A percentile compares a stretch with the other conserved stretches of the same genome.
These are phyloP conservation scores for Orbicella faveolata DNA, from an alignment of 64 coral and sea anemone species.

Conservation along the genomic window DNA sequence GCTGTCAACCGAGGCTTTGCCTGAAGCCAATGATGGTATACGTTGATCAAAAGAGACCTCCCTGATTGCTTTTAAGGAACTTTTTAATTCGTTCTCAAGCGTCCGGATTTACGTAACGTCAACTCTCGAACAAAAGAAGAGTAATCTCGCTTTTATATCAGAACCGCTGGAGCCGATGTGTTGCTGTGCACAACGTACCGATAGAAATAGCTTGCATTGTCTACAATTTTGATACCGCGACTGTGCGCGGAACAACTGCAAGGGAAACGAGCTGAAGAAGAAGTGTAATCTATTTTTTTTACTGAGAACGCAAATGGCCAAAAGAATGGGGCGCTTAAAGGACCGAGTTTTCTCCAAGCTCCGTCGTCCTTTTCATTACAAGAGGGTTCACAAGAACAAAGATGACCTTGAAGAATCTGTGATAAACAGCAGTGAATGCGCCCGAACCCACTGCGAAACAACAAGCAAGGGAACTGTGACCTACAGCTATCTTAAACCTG, in stretches of 20 bases:
- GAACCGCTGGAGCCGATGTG: not conserved
- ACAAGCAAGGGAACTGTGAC: not conserved
- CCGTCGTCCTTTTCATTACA: not conserved
- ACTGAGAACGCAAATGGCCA: not conserved
- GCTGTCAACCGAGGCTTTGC: not conserved
- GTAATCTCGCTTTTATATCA: not conserved
- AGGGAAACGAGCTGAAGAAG: not conserved
- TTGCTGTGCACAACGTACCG: not conserved
- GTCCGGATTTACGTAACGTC: slow-evolving; percentile 18
- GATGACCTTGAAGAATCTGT: slow-evolving; percentile 10
- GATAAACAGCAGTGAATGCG: not conserved
- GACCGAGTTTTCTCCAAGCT: slow-evolving; percentile 13
- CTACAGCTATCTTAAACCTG: not conserved
- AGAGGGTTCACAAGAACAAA: not conserved
- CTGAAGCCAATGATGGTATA: not conserved
- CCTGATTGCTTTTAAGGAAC: not conserved
- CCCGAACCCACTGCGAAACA: not conserved
- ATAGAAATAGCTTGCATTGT: not conserved
- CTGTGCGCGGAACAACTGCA: not conserved
- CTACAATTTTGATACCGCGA: not conserved
- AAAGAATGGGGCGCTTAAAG: not conserved
- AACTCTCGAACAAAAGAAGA: not conserved
- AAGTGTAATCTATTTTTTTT: not conserved
- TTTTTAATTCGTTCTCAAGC: not conserved
- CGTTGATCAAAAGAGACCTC: not conserved